phyloP scores from a whole-genome alignment of 2,113 vertebrate species.

The Pimephales promelas region DNA sequence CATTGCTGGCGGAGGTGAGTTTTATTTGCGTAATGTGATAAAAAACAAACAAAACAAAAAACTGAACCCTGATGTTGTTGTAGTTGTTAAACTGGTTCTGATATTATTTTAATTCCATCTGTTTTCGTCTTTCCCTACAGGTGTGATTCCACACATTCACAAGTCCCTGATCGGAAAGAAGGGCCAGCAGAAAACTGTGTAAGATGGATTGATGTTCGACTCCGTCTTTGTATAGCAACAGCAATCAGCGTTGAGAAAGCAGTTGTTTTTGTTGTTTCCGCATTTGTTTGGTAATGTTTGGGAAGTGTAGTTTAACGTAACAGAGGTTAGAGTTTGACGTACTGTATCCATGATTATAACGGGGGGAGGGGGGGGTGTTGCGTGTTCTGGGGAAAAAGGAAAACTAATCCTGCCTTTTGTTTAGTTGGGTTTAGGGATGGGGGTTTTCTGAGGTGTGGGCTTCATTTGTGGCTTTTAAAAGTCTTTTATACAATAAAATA shows the following conservation, averaged over 20 bases:
- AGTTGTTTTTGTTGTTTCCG: conserved; percentile 42
- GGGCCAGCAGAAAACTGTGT: conserved; percentile 87
- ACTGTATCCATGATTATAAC: conserved; percentile 22
- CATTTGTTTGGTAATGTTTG: conserved; percentile 64
- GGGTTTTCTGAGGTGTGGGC: conserved; percentile 29
- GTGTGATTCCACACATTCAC: conserved; percentile 89
- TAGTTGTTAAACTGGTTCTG: neutral
- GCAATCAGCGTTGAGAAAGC: conserved; percentile 38
- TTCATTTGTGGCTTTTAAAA: conserved; percentile 72
- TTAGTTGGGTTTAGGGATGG: conserved; percentile 67
- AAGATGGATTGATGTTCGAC: conserved; percentile 51
- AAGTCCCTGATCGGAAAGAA: conserved; percentile 91
- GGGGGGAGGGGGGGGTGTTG: neutral
- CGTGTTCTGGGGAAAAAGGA: conserved; percentile 21
- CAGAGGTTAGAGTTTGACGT: conserved; percentile 49
- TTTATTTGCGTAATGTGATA: too few species aligned
- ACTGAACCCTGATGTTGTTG: neutral
- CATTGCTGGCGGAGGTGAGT: conserved; percentile 85
- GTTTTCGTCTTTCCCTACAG: conserved; percentile 60
- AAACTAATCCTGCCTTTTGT: conserved; percentile 65
- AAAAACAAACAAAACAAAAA: too few species aligned
- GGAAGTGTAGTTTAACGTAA: conserved; percentile 57
- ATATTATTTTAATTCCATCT: neutral
- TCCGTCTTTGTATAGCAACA: conserved; percentile 30
- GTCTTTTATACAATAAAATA: conserved; percentile 82